phyloP scores from a whole-genome alignment of 2,797 vertebrate genomes.

The Cirrhinus mrigala region DNA sequence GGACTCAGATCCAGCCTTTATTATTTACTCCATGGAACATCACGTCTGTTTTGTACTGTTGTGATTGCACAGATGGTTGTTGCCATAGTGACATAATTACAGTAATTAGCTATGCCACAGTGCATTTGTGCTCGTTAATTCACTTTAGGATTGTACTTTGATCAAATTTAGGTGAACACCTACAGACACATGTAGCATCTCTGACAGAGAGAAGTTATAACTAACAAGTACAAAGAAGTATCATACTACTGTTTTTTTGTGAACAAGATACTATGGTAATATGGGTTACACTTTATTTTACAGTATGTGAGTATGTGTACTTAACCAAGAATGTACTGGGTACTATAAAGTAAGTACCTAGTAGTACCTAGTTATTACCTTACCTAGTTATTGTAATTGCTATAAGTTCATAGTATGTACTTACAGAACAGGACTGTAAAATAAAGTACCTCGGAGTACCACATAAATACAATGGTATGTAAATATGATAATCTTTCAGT shows the following conservation, averaged over 20 bases:
- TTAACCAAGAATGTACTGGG: neutral
- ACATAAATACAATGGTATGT: too few relatives aligned
- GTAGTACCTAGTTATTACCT: too few relatives aligned
- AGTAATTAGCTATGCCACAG: conserved; percentile 54
- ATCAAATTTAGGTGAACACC: conserved; percentile 37
- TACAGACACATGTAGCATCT: conserved; percentile 32
- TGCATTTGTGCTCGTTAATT: conserved; percentile 57
- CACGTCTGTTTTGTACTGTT: neutral
- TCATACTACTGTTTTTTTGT: conserved; percentile 15
- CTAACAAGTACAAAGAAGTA: neutral
- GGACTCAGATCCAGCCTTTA: neutral
- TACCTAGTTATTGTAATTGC: too few relatives aligned
- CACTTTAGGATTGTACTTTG: conserved; percentile 54
- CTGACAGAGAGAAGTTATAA: neutral
- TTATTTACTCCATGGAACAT: neutral
- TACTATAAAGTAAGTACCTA: too few relatives aligned
- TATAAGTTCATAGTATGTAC: too few relatives aligned
- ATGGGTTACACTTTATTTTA: neutral
- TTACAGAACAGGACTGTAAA: too few relatives aligned
- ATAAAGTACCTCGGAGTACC: too few relatives aligned
- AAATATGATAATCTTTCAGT: too few relatives aligned
- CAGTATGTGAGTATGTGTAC: neutral
- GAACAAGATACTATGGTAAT: neutral
- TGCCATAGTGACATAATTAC: conserved; percentile 48
- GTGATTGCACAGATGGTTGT: conserved; percentile 41